Percentiles rank a stretch among this genome's conserved stretches.
These are phyloP conservation scores for Drosophila macrospina DNA, from an alignment of 2,888 invertebrate genomes.

Conservation along the genomic window DNA sequence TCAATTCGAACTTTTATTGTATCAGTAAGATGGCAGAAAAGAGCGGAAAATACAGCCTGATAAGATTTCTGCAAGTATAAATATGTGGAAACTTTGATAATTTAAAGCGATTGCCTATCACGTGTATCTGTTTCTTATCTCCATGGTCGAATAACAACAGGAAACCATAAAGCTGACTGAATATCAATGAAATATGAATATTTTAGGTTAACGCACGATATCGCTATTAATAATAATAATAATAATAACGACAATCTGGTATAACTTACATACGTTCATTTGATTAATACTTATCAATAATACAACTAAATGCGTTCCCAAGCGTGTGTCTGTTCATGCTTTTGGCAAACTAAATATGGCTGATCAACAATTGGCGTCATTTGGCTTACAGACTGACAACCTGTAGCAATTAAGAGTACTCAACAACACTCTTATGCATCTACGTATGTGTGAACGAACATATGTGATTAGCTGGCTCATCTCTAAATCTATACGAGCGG, in stretches of 20 bases:
- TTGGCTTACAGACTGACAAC: conserved; percentile 37
- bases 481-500: conserved; percentile 57
- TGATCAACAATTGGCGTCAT: conserved; percentile 74
- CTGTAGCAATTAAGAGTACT: conserved; percentile 33
- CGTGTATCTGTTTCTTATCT: conserved; percentile 63
- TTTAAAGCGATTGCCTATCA: conserved; percentile 41
- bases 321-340: conserved; percentile 58
- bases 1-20: background rate
- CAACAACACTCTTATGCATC: conserved; percentile 7
- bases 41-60: conserved; percentile 1
- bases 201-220: conserved; percentile 63
- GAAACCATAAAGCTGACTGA: conserved; percentile 38
- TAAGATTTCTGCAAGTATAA: background rate
- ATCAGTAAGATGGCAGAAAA: conserved; percentile 4
- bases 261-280: background rate
- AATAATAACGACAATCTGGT: background rate
- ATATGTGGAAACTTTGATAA: background rate
- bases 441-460: conserved; percentile 3
- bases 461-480: conserved; percentile 50
- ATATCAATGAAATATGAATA: conserved; percentile 43
- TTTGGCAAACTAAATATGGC: conserved; percentile 59
- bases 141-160: conserved; percentile 41
- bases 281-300: background rate
- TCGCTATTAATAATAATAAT: conserved; percentile 10
- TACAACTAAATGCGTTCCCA: background rate